Base-by-base conservation (phyloP, 2,888 invertebrate genomes). In the Poecilus cupreus region DNA sequence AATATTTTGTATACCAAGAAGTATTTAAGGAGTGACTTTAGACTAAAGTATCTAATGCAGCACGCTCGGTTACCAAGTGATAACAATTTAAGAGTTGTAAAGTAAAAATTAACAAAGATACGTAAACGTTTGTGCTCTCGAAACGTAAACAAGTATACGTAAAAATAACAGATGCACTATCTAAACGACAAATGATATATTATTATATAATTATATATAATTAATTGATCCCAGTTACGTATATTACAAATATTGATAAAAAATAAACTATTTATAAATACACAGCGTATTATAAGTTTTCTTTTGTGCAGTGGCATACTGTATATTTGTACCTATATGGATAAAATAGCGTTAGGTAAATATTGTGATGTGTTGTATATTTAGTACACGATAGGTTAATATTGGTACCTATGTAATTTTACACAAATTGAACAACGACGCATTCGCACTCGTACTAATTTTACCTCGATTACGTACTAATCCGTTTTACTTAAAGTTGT, bases 321-420 rank as follows among this genome's bases (percentile, higher is more conserved):
- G 89, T 89, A 89, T 88, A 89, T 89, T 89, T 89, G 89, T 89
- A 89, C 88, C 89, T 89, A 89, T 89, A 89, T 89, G 89, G 89
- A 89, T 89, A 88, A 88, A 87, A 85, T 89, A 89, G 88, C 87
- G 86, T 87, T 89, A 89, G 89, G 87, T 89, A 88, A 81, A 74
- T 81, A 88, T 89, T 89, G 89, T 89, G 89, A 89, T 89, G 89
- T 89, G 89, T 89, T 89, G 89, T 89, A 89, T 82, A 87, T 88
- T 88, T 89, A 89, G 88, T 88, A 86, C 87, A 87, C 54, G 54
- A 60, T 74, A 72, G 81, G 54, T 81, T 81, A 80, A 75, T 60
- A 60, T 75, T 81, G 81, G 81, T 81, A 81, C 81, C 75, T 81
- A 74, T 46, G 43, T 77, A 76, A 77, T 77, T 77, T 57, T 22